Evolutionary conservation across 2,888 invertebrate species (phyloP), one percentile per base, ranked within the genome.

Genomic region (Ichneumoninae sp.): DNA sequence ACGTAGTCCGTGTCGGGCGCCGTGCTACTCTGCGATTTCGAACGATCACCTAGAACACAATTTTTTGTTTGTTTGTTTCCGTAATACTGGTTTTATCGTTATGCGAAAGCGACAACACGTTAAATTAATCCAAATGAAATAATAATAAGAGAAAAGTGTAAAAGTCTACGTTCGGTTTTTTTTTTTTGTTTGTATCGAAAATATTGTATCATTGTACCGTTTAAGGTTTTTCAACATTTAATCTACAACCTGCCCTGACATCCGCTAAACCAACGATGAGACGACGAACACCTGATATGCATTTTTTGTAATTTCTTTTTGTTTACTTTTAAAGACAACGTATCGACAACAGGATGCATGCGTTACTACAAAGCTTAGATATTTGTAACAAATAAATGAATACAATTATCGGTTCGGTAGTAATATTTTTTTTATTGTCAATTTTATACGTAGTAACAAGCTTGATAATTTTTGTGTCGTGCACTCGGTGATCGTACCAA

Each of bases 1-100:
- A 95, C 94, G 89, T 94, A 95, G 88, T 95, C 95, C 36, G 95
- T 95, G 87, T 95, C 95, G 69, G 93, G 94, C 70, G 90, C 89
- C 26, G 94, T 92, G 10, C 91, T 90, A 88, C 93, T 94, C 89
- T 92, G 92, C 22, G 94, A 94, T 80, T 94, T 92, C 70, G 93
- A 92, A 57, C 94, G 93, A 82, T 89, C 91, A 86, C 90, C 91
- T 91, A 85, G 33, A 90, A 90, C 85, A 80, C 54, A 87, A 89
- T 69, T 52, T 52, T 33, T 68, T 69, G 19, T n/a, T 30, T 54
- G 3, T 50, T 68, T 22, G 6, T 54, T 68, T 54, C 19, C 4
- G 44, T 40, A 40, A 40, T 40, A 40, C 8, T 10, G 10, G 3
- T 13, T 47, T 47, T 47, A 16, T 47, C 44, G 52, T 54, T 54